Evolutionary conservation across 2,888 invertebrate genomes (phyloP).

Genomic region (Creontiades dilutus): DNA sequence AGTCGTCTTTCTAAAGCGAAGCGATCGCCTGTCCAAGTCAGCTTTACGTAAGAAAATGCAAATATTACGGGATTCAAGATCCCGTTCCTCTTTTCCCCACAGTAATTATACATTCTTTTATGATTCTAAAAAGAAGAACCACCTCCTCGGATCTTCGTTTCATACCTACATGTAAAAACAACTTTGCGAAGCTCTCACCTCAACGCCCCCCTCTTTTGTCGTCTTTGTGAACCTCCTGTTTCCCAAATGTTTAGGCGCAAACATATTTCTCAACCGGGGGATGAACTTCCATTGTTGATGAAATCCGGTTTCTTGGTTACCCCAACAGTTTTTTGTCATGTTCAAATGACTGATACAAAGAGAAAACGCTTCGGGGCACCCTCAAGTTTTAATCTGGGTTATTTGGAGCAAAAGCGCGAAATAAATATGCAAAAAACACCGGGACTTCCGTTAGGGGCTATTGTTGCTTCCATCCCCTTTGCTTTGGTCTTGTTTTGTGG

Average conservation of each 20-base stretch:
- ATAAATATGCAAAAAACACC: constrained; percentile 36
- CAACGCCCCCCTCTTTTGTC: constrained; percentile 22
- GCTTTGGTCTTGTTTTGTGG: constrained; percentile 28
- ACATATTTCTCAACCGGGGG: constrained; percentile 28
- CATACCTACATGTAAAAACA: constrained; percentile 52
- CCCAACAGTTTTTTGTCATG: not conserved
- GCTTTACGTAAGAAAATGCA: constrained; percentile 29
- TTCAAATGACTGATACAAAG: not conserved
- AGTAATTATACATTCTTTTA: constrained; percentile 51
- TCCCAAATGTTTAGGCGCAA: constrained; percentile 47
- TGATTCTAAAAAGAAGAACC: not conserved
- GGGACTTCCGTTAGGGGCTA: constrained; percentile 33
- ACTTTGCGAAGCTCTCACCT: constrained; percentile 25
- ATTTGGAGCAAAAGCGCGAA: constrained; percentile 22
- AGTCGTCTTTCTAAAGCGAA: not conserved
- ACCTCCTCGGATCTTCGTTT: constrained; percentile 15
- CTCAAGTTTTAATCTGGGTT: not conserved
- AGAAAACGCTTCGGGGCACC: constrained; percentile 4
- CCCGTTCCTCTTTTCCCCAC: constrained; percentile 26
- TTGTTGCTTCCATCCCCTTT: constrained; percentile 47
- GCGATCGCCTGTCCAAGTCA: not conserved
- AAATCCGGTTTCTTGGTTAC: not conserved
- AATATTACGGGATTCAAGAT: constrained; percentile 41
- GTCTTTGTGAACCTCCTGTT: constrained; percentile 34
- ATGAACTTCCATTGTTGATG: constrained; percentile 34